Evolutionary conservation across 2,113 vertebrate species (phyloP).

Genomic region (Xiphias gladius): DNA sequence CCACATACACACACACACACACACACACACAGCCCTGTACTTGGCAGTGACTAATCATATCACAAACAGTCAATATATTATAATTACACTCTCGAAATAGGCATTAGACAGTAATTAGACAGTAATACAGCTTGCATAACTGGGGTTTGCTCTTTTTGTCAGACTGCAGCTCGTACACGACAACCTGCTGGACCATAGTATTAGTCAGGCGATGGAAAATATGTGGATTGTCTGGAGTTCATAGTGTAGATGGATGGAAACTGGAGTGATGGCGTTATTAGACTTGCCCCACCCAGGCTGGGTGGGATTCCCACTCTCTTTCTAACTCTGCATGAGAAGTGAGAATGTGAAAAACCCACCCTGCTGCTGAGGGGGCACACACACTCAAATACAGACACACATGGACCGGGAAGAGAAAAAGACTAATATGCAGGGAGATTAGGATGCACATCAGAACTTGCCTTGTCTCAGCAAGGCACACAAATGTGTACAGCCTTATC

Average conservation of each 20-base stretch:
- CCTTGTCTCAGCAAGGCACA: constrained; percentile 1
- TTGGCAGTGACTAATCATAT: constrained; percentile 45
- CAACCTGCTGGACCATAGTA: neutral
- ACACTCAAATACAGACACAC: neutral
- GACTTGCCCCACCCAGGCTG: constrained; percentile 31
- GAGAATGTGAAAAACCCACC: constrained; percentile 35
- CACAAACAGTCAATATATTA: constrained; percentile 49
- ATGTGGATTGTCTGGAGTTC: constrained; percentile 10
- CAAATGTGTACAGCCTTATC: constrained; percentile 4
- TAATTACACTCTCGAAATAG: constrained; percentile 56
- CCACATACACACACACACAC: constrained; percentile 8
- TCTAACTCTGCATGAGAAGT: constrained; percentile 28
- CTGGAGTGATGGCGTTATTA: constrained; percentile 17
- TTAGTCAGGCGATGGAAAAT: constrained; percentile 6
- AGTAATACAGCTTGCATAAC: constrained; percentile 24
- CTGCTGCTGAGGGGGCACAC: constrained; percentile 12
- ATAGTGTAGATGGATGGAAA: neutral
- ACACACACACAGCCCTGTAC: constrained; percentile 1
- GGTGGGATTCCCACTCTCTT: constrained; percentile 37
- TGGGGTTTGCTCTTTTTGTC: constrained; percentile 12
- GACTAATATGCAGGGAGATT: neutral
- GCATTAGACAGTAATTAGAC: constrained; percentile 15
- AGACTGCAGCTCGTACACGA: neutral
- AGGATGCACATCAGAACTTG: neutral
- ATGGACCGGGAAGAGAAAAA: neutral